Percentiles rank a stretch among this genome's conserved stretches.
Evolutionary conservation across 2,888 invertebrate genomes (phyloP).

Genomic region (Nineta flava): DNA sequence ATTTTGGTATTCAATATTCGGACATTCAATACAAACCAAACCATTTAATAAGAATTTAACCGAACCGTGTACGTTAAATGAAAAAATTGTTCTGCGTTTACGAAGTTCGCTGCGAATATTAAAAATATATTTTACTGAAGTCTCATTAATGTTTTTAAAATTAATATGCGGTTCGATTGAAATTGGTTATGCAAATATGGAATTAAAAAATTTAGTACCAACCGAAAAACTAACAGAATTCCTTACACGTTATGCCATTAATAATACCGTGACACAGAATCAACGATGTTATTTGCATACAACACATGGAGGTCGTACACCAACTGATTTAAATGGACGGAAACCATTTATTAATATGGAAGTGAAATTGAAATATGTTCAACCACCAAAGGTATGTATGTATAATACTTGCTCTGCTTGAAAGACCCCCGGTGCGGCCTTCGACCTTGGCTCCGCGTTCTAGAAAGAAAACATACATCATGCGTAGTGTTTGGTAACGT

Average conservation of each 20-base stretch:
- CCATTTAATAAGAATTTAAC: constrained; percentile 17
- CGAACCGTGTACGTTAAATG: constrained; percentile 16
- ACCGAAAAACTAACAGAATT: constrained; percentile 28
- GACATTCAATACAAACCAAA: constrained; percentile 22
- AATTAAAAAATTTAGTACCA: constrained; percentile 33
- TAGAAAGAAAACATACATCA: too few relatives aligned
- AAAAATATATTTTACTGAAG: constrained; percentile 30
- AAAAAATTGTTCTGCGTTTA: constrained; percentile 23
- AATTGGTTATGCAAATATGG: constrained; percentile 30
- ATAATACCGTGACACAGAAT: constrained; percentile 27
- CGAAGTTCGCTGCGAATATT: constrained; percentile 28
- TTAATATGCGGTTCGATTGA: constrained; percentile 27
- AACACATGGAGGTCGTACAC: constrained; percentile 18
- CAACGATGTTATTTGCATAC: constrained; percentile 30
- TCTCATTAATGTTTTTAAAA: constrained; percentile 30
- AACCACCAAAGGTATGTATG: constrained; percentile 10
- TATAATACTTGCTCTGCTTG: too few relatives aligned
- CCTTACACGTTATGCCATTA: constrained; percentile 24
- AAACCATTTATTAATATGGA: constrained; percentile 34
- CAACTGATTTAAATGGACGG: constrained; percentile 13
- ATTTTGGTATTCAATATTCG: constrained; percentile 22
- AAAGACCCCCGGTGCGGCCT: too few relatives aligned
- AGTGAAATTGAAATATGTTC: constrained; percentile 29
- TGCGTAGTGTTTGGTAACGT: too few relatives aligned
- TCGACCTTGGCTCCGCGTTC: too few relatives aligned